Base-by-base conservation (phyloP, 2,888 invertebrate species). In the Formica aserva region DNA sequence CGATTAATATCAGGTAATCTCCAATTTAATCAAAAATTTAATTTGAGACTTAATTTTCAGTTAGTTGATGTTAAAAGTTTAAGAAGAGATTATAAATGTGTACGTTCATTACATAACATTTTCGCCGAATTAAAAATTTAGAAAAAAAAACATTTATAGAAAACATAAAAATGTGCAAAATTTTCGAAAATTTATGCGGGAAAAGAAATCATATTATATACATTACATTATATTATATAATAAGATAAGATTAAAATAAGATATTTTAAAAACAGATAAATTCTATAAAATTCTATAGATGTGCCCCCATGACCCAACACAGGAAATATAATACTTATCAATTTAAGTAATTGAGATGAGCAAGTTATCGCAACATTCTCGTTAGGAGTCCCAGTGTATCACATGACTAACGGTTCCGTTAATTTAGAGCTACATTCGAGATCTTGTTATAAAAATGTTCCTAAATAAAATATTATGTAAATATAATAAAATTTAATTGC, bases 301-400 rank as follows among this genome's bases (percentile, higher is more conserved):
- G 0, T 35, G 3, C 8, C 55, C 9, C 18, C 3, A 29, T 41
- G 22, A 57, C 9, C 22, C 29, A 13, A 57, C 15, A 18, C 26
- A n/a, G 1, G 15, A 74, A 45, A 18, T 60, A 41, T 11, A 41
- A 8, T 48, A 48, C 11, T 63, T 76, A 65, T 52, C 26, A 52
- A n/a, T 38, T 55, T 0, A 0, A 52, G 1, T 4, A 6, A 22
- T 48, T 35, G 32, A 11, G 6, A 22, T 26, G 5, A 45, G n/a
- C 11, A 52, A 77, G 0, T 66, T 77, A 77, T 66, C 52, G 13
- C 66, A 55, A 29, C 55, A 63, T 75, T 3, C 22, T 72, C 11
- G 18, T n/a, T 52, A 26, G 13, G 3, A 67, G 11, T 77, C 4
- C 18, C 26, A 22, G 6, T 2, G 22, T 35, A 66, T 65, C 11